A percentile compares a stretch with the other conserved stretches of the same genome.
Evolutionary conservation across 2,113 vertebrate genomes (phyloP).

Genomic region (Alectura lathami): DNA sequence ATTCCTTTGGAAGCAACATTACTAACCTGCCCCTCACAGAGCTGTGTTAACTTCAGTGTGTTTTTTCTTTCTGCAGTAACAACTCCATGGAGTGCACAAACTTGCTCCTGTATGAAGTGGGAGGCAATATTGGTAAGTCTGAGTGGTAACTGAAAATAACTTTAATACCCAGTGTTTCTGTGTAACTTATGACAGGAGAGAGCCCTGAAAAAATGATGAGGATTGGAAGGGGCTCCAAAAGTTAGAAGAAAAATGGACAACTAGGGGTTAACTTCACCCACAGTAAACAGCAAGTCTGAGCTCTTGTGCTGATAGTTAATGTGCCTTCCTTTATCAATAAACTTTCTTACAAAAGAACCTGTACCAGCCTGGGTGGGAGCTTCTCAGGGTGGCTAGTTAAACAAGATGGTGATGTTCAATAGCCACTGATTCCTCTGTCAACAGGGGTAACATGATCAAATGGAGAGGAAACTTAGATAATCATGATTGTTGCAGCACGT

Average conservation of each 20-base stretch:
- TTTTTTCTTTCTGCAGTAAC: constrained; percentile 69
- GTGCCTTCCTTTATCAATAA: not conserved
- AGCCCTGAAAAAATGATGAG: not conserved
- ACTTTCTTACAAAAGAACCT: not conserved
- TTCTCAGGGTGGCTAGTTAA: not conserved
- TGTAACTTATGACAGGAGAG: not conserved
- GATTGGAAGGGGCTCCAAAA: not conserved
- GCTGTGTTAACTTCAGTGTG: not conserved
- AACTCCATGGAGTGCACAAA: constrained; percentile 65
- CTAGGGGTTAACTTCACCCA: not conserved
- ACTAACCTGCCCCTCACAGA: not conserved
- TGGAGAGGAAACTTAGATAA: not conserved
- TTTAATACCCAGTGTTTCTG: not conserved
- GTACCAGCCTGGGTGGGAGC: not conserved
- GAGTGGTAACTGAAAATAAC: not conserved
- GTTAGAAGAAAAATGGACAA: not conserved
- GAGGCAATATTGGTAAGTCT: constrained; percentile 87
- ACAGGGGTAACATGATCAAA: not conserved
- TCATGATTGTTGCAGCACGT: not conserved
- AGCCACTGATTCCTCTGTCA: not conserved
- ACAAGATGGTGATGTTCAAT: not conserved
- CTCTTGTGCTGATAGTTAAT: not conserved
- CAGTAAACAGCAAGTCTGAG: not conserved
- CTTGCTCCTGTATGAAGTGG: constrained; percentile 84
- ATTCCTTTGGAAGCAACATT: not conserved